A percentile compares a stretch with the other conserved stretches of the same genome.
Evolutionary conservation across 2,888 invertebrate genomes (phyloP).

Genomic region (Pseudanteris insignis): DNA sequence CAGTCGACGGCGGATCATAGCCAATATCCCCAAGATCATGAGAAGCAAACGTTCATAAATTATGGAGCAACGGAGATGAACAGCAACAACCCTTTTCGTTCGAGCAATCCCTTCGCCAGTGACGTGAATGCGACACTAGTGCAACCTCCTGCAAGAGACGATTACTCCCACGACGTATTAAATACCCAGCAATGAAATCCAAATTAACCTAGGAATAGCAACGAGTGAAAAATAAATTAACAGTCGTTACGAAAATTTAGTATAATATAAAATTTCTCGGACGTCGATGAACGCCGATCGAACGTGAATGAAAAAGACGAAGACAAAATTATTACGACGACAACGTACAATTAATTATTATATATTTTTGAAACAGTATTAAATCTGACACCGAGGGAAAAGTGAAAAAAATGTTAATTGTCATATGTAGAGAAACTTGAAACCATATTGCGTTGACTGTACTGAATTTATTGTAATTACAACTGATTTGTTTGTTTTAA

Average conservation of each 20-base stretch:
- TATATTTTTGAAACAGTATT: not conserved
- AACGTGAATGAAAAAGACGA: slow-evolving; percentile 18
- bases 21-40: slow-evolving; percentile 49
- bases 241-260: too few relatives aligned
- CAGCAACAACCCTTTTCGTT: slow-evolving; percentile 56
- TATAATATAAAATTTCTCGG: slow-evolving; percentile 16
- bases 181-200: slow-evolving; percentile 67
- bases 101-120: slow-evolving; percentile 62
- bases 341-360: slow-evolving; percentile 1
- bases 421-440: too few relatives aligned
- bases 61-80: slow-evolving; percentile 61
- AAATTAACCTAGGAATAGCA: slow-evolving; percentile 4
- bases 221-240: slow-evolving; percentile 1
- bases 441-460: too few relatives aligned
- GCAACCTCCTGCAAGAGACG: slow-evolving; percentile 68
- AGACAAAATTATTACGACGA: slow-evolving; percentile 22
- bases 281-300: slow-evolving; percentile 16
- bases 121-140: slow-evolving; percentile 58
- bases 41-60: slow-evolving; percentile 54
- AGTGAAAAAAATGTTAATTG: too few relatives aligned
- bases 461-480: too few relatives aligned
- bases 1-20: slow-evolving; percentile 47
- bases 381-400: not conserved
- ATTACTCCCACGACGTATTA: slow-evolving; percentile 69
- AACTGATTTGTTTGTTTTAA: too few relatives aligned